A percentile compares a stretch with the other conserved stretches of the same genome.
Evolutionary conservation across 2,113 vertebrate genomes (phyloP).

Genomic region (Lipotes vexillifer): DNA sequence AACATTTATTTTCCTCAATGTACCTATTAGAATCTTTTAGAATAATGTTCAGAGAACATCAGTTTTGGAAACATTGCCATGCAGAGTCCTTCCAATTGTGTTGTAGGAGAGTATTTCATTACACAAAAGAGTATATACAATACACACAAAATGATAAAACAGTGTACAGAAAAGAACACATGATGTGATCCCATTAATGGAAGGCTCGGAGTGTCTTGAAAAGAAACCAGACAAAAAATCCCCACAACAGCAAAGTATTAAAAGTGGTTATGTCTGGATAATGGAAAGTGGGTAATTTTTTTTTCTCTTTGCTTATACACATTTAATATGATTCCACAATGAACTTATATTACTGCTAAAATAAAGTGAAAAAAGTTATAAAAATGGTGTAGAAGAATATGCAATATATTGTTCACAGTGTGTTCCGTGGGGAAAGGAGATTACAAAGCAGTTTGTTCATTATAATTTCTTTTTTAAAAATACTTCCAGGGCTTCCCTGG

Average conservation of each 20-base stretch:
- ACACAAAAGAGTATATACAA: not conserved
- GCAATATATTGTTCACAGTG: conserved; percentile 1
- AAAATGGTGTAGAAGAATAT: conserved; percentile 24
- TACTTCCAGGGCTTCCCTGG: not conserved
- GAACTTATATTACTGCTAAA: not conserved
- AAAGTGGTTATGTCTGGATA: not conserved
- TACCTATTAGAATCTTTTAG: not conserved
- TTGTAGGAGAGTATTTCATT: not conserved
- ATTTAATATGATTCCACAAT: conserved; percentile 44
- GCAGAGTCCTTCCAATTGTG: not conserved
- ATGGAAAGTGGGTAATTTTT: conserved; percentile 35
- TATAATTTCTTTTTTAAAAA: conserved; percentile 41
- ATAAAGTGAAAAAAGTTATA: conserved; percentile 38
- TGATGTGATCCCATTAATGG: not conserved
- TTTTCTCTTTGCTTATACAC: conserved; percentile 18
- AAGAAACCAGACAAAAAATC: not conserved
- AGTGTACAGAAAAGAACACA: not conserved
- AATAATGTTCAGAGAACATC: not conserved
- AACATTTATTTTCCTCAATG: not conserved
- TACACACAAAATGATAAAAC: not conserved
- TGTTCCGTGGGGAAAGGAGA: conserved; percentile 21
- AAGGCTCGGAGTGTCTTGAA: not conserved
- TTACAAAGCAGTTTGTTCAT: conserved; percentile 13
- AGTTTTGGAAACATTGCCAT: not conserved
- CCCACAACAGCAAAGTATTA: not conserved